A percentile compares a stretch with the other conserved stretches of the same genome.
Evolutionary conservation across 2,888 invertebrate genomes (phyloP).

Genomic region (Odontocolon sp.): DNA sequence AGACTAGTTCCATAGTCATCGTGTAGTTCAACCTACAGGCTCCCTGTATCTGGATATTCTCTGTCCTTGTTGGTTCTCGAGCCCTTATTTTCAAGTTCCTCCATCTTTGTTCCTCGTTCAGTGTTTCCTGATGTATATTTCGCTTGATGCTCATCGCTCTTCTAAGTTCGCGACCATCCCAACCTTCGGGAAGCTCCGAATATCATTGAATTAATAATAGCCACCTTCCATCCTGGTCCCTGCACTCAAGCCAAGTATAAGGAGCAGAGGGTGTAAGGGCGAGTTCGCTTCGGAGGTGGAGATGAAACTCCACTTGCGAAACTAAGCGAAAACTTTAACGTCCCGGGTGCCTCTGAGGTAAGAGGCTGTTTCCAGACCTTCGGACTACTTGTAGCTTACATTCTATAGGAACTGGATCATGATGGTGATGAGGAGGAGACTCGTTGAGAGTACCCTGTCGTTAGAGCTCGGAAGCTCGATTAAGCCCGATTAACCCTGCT

Average conservation of each 20-base stretch:
- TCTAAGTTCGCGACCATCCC: slow-evolving; percentile 21
- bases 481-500: slow-evolving; percentile 54
- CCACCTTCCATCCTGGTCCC: slow-evolving; percentile 63
- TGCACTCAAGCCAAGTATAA: slow-evolving; percentile 17
- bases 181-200: slow-evolving; percentile 63
- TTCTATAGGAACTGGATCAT: background rate
- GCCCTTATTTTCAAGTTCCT: background rate
- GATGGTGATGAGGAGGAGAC: background rate
- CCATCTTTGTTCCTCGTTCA: background rate
- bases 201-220: slow-evolving; percentile 76
- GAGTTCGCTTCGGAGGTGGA: slow-evolving; percentile 26
- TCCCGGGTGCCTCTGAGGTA: slow-evolving; percentile 18
- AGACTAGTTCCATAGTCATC: slow-evolving; percentile 2
- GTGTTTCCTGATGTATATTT: background rate
- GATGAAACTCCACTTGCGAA: slow-evolving; percentile 51
- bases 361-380: slow-evolving; percentile 18
- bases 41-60: too few species aligned
- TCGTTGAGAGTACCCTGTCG: slow-evolving; percentile 17
- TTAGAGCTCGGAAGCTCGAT: slow-evolving; percentile 31
- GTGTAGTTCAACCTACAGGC: background rate
- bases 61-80: background rate
- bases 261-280: slow-evolving; percentile 10
- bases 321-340: slow-evolving; percentile 57
- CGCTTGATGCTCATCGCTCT: background rate
- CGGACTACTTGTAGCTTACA: background rate